A percentile compares a stretch with the other conserved stretches of the same genome.
These are phyloP conservation scores for Diprion similis DNA, from an alignment of 1,140 invertebrate genomes.

Conservation along the genomic window DNA sequence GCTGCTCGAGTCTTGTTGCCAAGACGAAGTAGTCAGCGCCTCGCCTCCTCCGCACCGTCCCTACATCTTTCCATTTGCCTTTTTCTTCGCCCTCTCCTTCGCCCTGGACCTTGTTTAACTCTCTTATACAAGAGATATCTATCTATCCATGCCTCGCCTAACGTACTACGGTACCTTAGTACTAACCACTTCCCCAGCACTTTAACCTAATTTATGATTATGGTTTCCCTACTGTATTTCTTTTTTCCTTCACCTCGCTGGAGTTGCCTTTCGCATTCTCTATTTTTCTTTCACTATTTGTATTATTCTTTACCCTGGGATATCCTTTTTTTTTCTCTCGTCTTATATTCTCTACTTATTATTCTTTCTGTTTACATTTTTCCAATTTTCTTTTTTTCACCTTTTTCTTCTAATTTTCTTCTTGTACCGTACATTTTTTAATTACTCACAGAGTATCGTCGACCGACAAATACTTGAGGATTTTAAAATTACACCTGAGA, in stretches of 20 bases:
- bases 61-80: background rate
- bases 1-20: background rate
- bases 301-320: slow-evolving; percentile 34
- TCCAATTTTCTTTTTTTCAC: slow-evolving; percentile 20
- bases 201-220: slow-evolving; percentile 56
- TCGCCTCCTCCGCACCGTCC: background rate
- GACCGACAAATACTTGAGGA: too few relatives aligned
- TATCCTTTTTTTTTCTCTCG: slow-evolving; percentile 32
- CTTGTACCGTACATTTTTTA: background rate
- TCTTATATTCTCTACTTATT: background rate
- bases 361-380: slow-evolving; percentile 16
- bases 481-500: too few relatives aligned
- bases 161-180: slow-evolving; percentile 11
- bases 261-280: slow-evolving; percentile 29
- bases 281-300: slow-evolving; percentile 23
- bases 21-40: background rate
- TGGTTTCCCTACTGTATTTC: slow-evolving; percentile 40
- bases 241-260: slow-evolving; percentile 26
- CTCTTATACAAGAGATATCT: too few relatives aligned
- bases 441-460: too few relatives aligned
- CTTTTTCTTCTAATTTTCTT: slow-evolving; percentile 25
- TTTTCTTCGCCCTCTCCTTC: background rate
- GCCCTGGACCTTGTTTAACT: background rate
- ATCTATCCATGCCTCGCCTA: background rate
- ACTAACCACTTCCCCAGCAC: slow-evolving; percentile 50